These are phyloP conservation scores for Artibeus jamaicensis DNA, from an alignment of 2,797 vertebrate species.

Conservation along the genomic window DNA sequence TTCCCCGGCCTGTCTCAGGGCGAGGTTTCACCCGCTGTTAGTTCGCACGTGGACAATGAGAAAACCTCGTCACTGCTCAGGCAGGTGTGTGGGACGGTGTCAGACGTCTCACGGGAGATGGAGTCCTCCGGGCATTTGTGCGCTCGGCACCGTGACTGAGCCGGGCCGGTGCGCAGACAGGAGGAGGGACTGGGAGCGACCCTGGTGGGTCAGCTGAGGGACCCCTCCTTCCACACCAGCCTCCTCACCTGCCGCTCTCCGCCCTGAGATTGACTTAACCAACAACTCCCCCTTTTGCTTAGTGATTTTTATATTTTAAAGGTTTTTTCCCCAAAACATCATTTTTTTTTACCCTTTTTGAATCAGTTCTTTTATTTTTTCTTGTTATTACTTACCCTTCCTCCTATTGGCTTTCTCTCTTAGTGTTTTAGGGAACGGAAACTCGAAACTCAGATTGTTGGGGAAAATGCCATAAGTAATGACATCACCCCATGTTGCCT, in stretches of 20 bases:
- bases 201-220: background rate
- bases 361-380: background rate
- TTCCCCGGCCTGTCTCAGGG: background rate
- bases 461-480: too few relatives aligned
- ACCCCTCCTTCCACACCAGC: accelerated
- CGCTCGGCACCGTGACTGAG: background rate
- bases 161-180: background rate
- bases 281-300: background rate
- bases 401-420: background rate
- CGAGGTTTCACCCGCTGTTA: background rate
- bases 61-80: background rate
- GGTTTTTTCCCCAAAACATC: background rate
- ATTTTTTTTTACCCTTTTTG: background rate
- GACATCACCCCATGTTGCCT: accelerated
- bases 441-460: background rate
- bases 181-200: too few relatives aligned
- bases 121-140: background rate
- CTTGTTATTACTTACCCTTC: background rate
- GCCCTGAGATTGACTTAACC: background rate
- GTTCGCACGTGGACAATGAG: background rate
- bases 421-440: background rate
- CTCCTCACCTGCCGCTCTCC: accelerated
- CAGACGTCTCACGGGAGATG: background rate
- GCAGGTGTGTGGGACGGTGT: background rate
- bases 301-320: background rate